Conservation (phyloP, 1,140 invertebrate genomes). For the Sinella curviseta region DNA sequence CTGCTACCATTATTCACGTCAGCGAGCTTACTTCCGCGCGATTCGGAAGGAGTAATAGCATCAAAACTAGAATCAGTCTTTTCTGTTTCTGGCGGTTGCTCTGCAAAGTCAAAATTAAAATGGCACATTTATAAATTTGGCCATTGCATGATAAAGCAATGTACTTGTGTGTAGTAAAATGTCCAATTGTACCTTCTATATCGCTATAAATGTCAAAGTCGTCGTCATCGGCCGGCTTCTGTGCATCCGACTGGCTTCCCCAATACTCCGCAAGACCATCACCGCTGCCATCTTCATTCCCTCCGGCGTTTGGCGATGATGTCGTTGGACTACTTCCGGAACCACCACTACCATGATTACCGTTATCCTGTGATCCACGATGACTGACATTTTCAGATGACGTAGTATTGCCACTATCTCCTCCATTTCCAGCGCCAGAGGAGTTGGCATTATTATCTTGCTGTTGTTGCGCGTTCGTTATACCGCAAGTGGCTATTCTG, state of each 20-base stretch:
- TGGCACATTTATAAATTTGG: no score
- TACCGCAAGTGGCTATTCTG: not conserved
- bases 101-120: no score
- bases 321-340: not conserved
- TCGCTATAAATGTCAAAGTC: slow-evolving; percentile 20
- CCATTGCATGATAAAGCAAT: no score
- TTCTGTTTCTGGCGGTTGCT: not conserved
- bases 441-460: not conserved
- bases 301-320: not conserved
- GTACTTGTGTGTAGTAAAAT: no score
- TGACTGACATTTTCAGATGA: no score
- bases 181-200: not conserved
- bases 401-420: not conserved
- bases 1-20: no score
- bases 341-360: not conserved
- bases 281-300: not conserved
- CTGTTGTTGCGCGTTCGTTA: not conserved
- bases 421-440: no score
- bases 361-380: not conserved
- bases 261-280: not conserved
- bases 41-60: no score
- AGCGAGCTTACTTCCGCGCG: no score
- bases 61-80: no score
- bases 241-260: not conserved
- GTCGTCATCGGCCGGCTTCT: not conserved